A percentile compares a stretch with the other conserved stretches of the same genome.
Conservation (phyloP, 1,140 invertebrate species). For the Medauroidea extradentata region DNA sequence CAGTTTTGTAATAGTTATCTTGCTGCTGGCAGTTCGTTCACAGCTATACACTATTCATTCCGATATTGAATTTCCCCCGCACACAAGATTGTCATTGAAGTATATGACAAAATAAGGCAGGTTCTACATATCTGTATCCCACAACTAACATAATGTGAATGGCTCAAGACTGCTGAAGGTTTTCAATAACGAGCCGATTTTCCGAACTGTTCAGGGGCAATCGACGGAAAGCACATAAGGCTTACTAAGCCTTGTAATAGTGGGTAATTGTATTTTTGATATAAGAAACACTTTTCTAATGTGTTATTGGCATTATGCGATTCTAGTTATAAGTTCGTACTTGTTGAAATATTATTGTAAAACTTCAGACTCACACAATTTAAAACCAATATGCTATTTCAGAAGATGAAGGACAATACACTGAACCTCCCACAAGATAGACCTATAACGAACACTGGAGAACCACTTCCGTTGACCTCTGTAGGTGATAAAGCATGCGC, state of each 20-base stretch:
- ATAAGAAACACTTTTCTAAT: slow-evolving; percentile 20
- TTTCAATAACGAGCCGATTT: slow-evolving; percentile 9
- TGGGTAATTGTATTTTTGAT: slow-evolving; percentile 33
- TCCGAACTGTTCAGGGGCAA: slow-evolving; percentile 20
- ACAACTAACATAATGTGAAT: slow-evolving; percentile 15
- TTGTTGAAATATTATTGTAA: slow-evolving; percentile 29
- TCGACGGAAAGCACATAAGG: slow-evolving; percentile 36
- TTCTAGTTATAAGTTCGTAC: slow-evolving; percentile 23
- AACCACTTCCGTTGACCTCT: slow-evolving; percentile 27
- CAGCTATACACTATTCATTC: background rate
- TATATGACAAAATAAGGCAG: slow-evolving; percentile 21
- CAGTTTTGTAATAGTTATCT: background rate
- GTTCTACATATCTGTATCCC: slow-evolving; percentile 19
- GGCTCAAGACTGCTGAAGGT: background rate
- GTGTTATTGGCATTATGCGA: slow-evolving; percentile 28
- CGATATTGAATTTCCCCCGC: background rate
- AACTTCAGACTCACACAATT: slow-evolving; percentile 19
- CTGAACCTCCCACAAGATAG: slow-evolving; percentile 18
- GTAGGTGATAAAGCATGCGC: slow-evolving; percentile 46
- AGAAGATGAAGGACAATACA: slow-evolving; percentile 13
- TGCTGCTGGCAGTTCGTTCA: background rate
- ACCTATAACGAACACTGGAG: slow-evolving; percentile 17
- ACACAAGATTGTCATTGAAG: background rate
- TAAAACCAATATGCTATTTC: slow-evolving; percentile 23
- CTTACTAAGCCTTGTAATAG: slow-evolving; percentile 24